Evolutionary conservation across 2,888 invertebrate genomes (phyloP), one percentile per base, ranked within the genome.

Genomic region (Trilocha varians): DNA sequence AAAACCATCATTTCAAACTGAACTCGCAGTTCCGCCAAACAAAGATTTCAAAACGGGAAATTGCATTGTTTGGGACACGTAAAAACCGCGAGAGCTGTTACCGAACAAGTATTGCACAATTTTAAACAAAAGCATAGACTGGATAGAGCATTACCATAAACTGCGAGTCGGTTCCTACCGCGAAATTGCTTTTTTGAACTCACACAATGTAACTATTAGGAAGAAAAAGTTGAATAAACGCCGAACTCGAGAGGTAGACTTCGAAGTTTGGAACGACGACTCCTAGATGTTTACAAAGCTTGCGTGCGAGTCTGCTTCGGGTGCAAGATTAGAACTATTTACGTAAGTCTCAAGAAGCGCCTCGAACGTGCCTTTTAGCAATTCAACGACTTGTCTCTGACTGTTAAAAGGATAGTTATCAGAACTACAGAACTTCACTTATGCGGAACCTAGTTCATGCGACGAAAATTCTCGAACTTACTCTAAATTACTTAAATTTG

Each of bases 171-270:
- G 64, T 65, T 59, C n/a, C 61, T 60, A 65, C 63, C 63, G 57
- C 66, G 64, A 72, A 82, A 83, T 80, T 77, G 74, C 78, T 82
- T 83, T 84, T 82, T 82, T 82, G 78, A 85, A 84, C 82, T 80
- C 66, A 58, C 65, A 70, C 74, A 75, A 69, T 74, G 73, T 74
- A 73, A 73, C 69, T 70, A 70, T 72, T 70, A 72, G 61, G 57
- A 71, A 73, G 70, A 75, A 76, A 78, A 79, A 79, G 71, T 84
- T 79, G 71, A 72, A 72, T 77, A 73, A 70, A 76, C 58, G 34
- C 40, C 37, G 18, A 35, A 25, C 35, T 32, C 32, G 38, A 38
- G 16, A 36, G 32, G n/a, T n/a, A 13, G 37, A 16, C 34, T 34
- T 17, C 17, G 37, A 45, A 40, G 40, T 40, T 32, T 34, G 16